Conservation (phyloP, 2,888 invertebrate species). For the Euphydryas editha region DNA sequence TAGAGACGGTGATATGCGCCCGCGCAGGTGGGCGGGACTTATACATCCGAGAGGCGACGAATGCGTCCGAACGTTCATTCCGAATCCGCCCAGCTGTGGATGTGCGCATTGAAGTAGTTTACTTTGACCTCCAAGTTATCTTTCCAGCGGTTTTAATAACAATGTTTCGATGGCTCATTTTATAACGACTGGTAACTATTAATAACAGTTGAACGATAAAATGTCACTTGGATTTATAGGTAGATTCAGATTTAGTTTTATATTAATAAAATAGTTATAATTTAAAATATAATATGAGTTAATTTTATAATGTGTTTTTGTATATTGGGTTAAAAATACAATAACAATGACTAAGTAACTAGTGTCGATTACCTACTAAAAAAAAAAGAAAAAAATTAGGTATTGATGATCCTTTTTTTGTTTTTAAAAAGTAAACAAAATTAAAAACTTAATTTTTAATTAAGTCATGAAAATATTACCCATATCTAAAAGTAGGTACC, state of each 20-base stretch:
- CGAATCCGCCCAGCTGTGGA: constrained; percentile 73
- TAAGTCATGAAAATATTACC: too few relatives aligned
- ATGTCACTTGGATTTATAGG: constrained; percentile 24
- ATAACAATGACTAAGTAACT: neutral
- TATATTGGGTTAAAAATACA: too few relatives aligned
- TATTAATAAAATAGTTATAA: neutral
- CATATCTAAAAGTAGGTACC: too few relatives aligned
- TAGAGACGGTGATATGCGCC: constrained; percentile 54
- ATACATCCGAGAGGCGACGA: constrained; percentile 65
- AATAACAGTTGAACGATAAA: constrained; percentile 58
- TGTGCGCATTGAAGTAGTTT: constrained; percentile 52
- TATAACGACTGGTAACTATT: constrained; percentile 44
- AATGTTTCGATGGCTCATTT: constrained; percentile 47
- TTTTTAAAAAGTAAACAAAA: too few relatives aligned
- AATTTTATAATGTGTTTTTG: too few relatives aligned
- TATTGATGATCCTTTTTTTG: too few relatives aligned
- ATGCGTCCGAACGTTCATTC: constrained; percentile 63
- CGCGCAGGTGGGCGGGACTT: constrained; percentile 67
- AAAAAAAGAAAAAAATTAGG: too few relatives aligned
- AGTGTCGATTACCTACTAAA: neutral
- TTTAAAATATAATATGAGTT: neutral
- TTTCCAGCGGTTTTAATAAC: constrained; percentile 36
- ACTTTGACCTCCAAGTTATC: constrained; percentile 57
- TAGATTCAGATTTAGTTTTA: constrained; percentile 9
- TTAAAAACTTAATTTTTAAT: too few relatives aligned